A percentile compares a stretch with the other conserved stretches of the same genome.
Evolutionary conservation across 2,888 invertebrate species (phyloP).

Genomic region (Charanyca ferruginea): DNA sequence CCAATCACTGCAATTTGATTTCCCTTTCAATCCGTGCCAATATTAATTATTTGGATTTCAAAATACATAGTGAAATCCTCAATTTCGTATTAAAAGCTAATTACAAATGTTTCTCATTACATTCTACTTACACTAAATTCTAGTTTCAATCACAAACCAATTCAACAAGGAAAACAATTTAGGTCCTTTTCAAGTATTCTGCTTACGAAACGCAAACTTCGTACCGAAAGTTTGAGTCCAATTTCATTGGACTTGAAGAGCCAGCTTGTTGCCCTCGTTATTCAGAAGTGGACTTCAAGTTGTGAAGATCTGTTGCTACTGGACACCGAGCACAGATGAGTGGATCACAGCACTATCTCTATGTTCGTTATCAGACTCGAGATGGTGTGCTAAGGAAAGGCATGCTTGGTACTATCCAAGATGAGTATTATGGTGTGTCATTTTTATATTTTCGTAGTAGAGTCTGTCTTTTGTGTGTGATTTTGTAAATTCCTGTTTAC

Average conservation of each 20-base stretch:
- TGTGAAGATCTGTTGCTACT: slow-evolving; percentile 51
- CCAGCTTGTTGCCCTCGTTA: slow-evolving; percentile 62
- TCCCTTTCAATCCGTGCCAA: not conserved
- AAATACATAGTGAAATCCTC: not conserved
- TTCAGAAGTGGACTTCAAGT: slow-evolving; percentile 59
- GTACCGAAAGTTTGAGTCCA: slow-evolving; percentile 50
- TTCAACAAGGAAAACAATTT: slow-evolving; percentile 41
- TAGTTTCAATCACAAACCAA: slow-evolving; percentile 7
- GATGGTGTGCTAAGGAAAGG: slow-evolving; percentile 73
- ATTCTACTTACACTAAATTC: slow-evolving; percentile 1
- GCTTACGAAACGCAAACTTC: slow-evolving; percentile 11
- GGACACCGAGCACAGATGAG: slow-evolving; percentile 57
- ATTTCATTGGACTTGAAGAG: slow-evolving; percentile 59
- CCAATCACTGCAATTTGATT: not conserved
- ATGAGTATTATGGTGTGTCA: slow-evolving; percentile 80
- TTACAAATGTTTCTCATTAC: not conserved
- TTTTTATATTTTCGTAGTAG: too few species aligned
- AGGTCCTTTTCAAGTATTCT: slow-evolving; percentile 27
- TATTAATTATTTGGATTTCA: not conserved
- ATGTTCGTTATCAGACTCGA: slow-evolving; percentile 49
- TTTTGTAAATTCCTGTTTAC: too few species aligned
- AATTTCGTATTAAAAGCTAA: not conserved
- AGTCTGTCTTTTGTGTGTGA: too few species aligned
- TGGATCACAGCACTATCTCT: slow-evolving; percentile 44
- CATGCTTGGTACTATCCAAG: slow-evolving; percentile 81